Conservation (phyloP, 2,888 invertebrate genomes). For the Ophion slaviceki region DNA sequence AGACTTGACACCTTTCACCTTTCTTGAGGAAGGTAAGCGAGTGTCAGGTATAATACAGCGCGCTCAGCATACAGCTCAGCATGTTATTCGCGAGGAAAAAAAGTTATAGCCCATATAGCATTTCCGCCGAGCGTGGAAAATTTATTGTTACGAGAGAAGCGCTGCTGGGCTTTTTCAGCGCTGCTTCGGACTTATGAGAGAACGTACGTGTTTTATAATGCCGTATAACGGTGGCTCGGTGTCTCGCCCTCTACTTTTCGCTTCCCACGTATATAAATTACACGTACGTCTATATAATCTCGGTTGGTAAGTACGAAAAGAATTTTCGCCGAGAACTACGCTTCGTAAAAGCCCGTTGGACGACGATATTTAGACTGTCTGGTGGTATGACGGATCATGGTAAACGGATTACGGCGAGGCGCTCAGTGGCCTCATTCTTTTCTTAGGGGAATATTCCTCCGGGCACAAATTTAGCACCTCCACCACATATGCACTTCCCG, state of each 20-base stretch:
- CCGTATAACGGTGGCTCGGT: constrained; percentile 67
- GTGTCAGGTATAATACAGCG: not conserved
- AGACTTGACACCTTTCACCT: not conserved
- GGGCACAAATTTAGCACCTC: not conserved
- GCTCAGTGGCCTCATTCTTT: not conserved
- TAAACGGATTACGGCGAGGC: constrained; percentile 29
- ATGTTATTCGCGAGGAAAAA: constrained; percentile 7
- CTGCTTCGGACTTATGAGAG: constrained; percentile 68
- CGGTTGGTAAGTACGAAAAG: constrained; percentile 54
- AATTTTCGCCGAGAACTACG: constrained; percentile 60
- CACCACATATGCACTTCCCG: not conserved
- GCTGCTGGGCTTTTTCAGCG: constrained; percentile 52
- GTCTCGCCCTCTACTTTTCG: constrained; percentile 53
- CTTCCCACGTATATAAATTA: constrained; percentile 39
- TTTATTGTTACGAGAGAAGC: constrained; percentile 60
- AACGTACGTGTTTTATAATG: constrained; percentile 70
- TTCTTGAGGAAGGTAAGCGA: not conserved
- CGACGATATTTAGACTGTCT: constrained; percentile 74
- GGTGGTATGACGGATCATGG: constrained; percentile 71
- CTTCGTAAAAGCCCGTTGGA: constrained; percentile 71
- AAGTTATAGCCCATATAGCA: constrained; percentile 51
- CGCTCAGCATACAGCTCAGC: not conserved
- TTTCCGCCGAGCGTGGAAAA: constrained; percentile 56
- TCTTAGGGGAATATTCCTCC: not conserved
- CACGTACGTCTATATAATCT: constrained; percentile 32